Evolutionary conservation across 2,888 invertebrate genomes (phyloP), one percentile per base, ranked within the genome.

Genomic region (Dermolepida albohirtum): DNA sequence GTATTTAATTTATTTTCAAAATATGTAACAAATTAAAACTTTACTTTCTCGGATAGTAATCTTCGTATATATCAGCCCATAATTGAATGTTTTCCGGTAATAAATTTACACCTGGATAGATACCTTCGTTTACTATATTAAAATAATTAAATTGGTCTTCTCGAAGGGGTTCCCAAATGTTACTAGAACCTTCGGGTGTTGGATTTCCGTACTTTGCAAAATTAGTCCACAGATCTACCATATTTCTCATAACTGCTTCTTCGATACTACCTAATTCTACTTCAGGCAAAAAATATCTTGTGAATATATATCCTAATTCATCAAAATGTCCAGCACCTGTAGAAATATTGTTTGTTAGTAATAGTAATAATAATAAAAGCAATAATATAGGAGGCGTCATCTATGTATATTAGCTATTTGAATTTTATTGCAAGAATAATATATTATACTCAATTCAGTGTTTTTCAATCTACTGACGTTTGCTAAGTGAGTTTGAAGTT

Each of bases 211-310:
- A 64, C n/a, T 54, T 68, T 0, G 68, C 68, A 47, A 68, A 68
- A 40, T 68, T 64, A n/a, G 64, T 64, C 68, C 68, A 68, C 14
- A 68, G 29, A 14, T 29, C 44, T 41, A 68, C 55, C 64, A 68
- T 55, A n/a, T 16, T 10, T 34, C 14, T 17, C 16, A 64, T 22
- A 22, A 22, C 22, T n/a, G n/a, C 5, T 22, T 68, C 64, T 47
- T 64, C 64, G 34, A 55, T 17, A 14, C 54, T 54, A 39, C 44
- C 57, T 2, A 47, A 47, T 17, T 40, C 64, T 1, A 64, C 22
- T 10, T 41, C 55, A 0, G 10, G 8, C 1, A 62, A 47, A 7
- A 41, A 34, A n/a, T 22, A 16, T 6, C 12, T 5, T 34, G 29
- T 22, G 16, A 67, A 67, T 8, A 67, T 7, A 27, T 67, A 67